phyloP scores from a whole-genome alignment of 2,113 vertebrate species.

The Macquaria ambigua region DNA sequence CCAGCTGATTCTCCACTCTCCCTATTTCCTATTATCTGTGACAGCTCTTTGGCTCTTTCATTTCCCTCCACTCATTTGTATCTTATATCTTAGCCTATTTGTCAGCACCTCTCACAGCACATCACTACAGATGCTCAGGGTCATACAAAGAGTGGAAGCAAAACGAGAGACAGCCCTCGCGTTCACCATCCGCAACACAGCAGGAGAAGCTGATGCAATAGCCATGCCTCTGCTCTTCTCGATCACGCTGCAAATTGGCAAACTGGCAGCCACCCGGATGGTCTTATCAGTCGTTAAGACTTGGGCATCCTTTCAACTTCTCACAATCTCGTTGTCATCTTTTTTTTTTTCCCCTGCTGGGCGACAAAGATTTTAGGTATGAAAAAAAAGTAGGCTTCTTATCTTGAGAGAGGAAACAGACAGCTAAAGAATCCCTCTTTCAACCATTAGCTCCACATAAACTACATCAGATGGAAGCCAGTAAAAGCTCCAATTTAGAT shows the following conservation, averaged over 20 bases:
- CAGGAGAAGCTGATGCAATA: slow-evolving; percentile 45
- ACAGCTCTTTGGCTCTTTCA: slow-evolving; percentile 50
- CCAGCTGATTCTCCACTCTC: background rate
- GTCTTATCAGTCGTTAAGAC: slow-evolving; percentile 51
- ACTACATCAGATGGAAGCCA: slow-evolving; percentile 33
- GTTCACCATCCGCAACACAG: slow-evolving; percentile 35
- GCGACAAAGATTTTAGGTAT: slow-evolving; percentile 11
- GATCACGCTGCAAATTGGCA: slow-evolving; percentile 49
- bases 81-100: slow-evolving; percentile 34
- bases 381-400: slow-evolving; percentile 30
- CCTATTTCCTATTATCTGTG: slow-evolving; percentile 13
- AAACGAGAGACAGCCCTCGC: slow-evolving; percentile 47
- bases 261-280: slow-evolving; percentile 34
- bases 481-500: slow-evolving; percentile 27
- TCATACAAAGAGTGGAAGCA: slow-evolving; percentile 37
- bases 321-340: slow-evolving; percentile 28
- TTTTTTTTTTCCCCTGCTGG: slow-evolving; percentile 5
- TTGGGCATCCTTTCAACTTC: slow-evolving; percentile 48
- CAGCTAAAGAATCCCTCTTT: slow-evolving; percentile 34
- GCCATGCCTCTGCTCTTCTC: slow-evolving; percentile 7
- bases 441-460: slow-evolving; percentile 35
- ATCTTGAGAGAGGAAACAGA: slow-evolving; percentile 34
- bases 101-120: slow-evolving; percentile 38
- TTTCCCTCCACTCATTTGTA: slow-evolving; percentile 39
- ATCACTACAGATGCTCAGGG: slow-evolving; percentile 42